These are phyloP conservation scores for Tipula unca DNA, from an alignment of 2,888 invertebrate species.

Conservation along the genomic window DNA sequence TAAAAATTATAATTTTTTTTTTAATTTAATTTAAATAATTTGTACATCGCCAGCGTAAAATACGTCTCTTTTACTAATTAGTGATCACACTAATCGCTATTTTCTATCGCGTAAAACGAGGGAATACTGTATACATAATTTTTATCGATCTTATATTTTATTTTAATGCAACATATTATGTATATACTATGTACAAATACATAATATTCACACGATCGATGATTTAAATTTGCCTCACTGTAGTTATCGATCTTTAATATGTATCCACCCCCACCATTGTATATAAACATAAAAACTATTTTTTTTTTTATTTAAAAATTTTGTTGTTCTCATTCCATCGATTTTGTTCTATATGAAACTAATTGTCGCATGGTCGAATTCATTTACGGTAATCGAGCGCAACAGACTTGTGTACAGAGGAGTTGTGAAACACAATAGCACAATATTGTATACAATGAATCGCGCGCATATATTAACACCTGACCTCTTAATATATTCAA, in stretches of 20 bases:
- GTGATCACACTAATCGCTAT: no score
- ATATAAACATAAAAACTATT: background rate
- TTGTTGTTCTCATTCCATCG: background rate
- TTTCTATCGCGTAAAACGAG: no score
- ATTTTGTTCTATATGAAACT: background rate
- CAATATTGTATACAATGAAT: background rate
- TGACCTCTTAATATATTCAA: background rate
- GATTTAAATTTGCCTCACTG: background rate
- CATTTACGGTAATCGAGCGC: slow-evolving; percentile 4
- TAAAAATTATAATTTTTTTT: no score
- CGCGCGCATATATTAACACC: background rate
- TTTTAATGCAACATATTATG: no score
- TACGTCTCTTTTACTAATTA: no score
- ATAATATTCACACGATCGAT: background rate
- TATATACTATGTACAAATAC: no score
- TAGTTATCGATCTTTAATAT: background rate
- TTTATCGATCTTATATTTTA: no score
- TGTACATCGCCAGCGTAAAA: no score
- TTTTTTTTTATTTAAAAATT: no score
- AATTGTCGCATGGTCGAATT: slow-evolving; percentile 14
- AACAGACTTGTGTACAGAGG: background rate
- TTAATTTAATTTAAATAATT: no score
- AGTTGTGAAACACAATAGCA: background rate
- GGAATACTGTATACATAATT: no score
- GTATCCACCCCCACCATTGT: background rate